Percentiles rank a stretch among this genome's conserved stretches.
These are phyloP conservation scores for Agrochola lychnidis DNA, from an alignment of 2,888 invertebrate species.

Conservation along the genomic window DNA sequence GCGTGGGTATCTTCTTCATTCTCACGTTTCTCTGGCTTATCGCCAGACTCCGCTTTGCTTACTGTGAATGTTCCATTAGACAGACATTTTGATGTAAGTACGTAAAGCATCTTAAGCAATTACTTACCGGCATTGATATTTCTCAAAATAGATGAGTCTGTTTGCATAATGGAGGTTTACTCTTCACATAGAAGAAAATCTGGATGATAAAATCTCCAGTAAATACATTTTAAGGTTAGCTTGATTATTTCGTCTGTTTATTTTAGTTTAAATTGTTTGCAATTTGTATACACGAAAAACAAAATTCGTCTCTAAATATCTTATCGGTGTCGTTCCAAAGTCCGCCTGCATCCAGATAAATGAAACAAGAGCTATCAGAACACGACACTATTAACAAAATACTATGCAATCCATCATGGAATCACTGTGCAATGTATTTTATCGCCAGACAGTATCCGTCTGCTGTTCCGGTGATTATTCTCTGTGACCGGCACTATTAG, in stretches of 20 bases:
- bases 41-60: constrained; percentile 6
- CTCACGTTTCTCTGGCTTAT: constrained; percentile 5
- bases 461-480: constrained; percentile 61
- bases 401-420: constrained; percentile 38
- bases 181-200: neutral
- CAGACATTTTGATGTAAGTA: neutral
- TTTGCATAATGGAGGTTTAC: neutral
- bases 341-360: constrained; percentile 31
- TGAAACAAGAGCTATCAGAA: constrained; percentile 14
- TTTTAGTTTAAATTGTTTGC: neutral
- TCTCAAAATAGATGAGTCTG: neutral
- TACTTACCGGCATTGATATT: neutral
- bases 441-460: constrained; percentile 58
- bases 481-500: constrained; percentile 35
- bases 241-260: neutral
- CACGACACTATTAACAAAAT: constrained; percentile 18
- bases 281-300: neutral
- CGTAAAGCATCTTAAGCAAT: neutral
- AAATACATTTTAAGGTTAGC: neutral
- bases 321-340: constrained; percentile 13
- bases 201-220: neutral
- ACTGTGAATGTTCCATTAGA: neutral
- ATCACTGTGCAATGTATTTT: constrained; percentile 55
- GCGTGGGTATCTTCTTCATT: neutral
- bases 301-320: neutral